These are phyloP conservation scores for Aphaenogaster rudis DNA, from an alignment of 1,140 invertebrate genomes.

Conservation along the genomic window DNA sequence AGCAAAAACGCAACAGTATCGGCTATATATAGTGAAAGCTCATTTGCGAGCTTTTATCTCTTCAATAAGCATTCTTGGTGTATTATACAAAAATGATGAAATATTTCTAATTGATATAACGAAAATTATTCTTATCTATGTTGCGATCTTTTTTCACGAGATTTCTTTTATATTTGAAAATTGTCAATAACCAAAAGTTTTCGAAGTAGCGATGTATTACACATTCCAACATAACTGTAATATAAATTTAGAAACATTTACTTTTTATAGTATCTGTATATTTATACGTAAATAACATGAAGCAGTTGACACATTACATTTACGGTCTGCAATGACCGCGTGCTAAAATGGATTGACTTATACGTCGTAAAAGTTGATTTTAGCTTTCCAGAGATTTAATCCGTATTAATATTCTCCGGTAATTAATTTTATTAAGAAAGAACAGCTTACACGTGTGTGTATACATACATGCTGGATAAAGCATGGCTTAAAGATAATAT, in stretches of 20 bases:
- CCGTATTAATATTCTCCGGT: not conserved
- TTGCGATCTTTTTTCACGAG: constrained; percentile 19
- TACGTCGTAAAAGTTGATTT: not conserved
- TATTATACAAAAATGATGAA: constrained; percentile 4
- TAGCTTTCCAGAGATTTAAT: not conserved
- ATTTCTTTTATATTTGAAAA: not conserved
- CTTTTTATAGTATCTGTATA: not conserved
- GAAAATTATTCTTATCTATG: constrained; percentile 5
- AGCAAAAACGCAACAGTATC: constrained; percentile 75
- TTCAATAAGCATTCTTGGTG: constrained; percentile 1
- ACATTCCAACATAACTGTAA: not conserved
- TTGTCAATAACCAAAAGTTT: constrained; percentile 12
- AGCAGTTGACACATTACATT: not conserved
- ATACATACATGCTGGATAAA: constrained; percentile 7
- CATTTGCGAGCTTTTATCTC: not conserved
- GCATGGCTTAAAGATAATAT: constrained; percentile 40
- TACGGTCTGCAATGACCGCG: not conserved
- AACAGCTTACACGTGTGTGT: not conserved
- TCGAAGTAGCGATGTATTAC: not conserved
- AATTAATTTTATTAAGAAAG: constrained; percentile 15
- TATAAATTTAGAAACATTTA: constrained; percentile 31
- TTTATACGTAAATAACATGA: constrained; percentile 21
- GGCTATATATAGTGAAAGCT: constrained; percentile 57
- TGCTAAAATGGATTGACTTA: not conserved
- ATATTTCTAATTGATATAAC: not conserved